Conservation (phyloP, 2,113 vertebrate species). For the Albula glossodonta region DNA sequence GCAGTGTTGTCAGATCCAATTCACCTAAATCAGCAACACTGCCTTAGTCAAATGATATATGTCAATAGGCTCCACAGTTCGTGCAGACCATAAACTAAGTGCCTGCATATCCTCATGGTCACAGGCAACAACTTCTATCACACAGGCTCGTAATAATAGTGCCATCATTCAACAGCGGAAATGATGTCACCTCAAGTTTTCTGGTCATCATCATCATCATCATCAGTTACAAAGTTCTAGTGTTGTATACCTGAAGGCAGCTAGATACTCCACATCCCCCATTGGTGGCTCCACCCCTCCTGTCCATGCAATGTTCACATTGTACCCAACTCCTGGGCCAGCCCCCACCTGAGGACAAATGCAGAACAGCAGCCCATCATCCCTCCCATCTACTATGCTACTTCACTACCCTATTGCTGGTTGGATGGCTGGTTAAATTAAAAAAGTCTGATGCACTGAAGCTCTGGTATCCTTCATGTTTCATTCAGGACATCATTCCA, state of each 20-base stretch:
- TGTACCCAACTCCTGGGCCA: slow-evolving; percentile 79
- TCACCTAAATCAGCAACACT: background rate
- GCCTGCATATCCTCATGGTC: background rate
- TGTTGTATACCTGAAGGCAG: slow-evolving; percentile 76
- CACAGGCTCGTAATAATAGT: background rate
- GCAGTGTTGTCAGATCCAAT: background rate
- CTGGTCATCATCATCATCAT: background rate
- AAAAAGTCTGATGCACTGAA: too few relatives aligned
- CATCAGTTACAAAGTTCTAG: background rate
- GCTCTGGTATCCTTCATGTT: too few relatives aligned
- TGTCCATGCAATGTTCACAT: slow-evolving; percentile 86
- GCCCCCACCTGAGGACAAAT: slow-evolving; percentile 72
- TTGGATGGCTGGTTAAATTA: too few relatives aligned
- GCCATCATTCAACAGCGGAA: background rate
- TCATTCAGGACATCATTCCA: background rate
- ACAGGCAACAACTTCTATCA: background rate
- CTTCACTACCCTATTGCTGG: too few relatives aligned
- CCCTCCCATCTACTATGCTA: too few relatives aligned
- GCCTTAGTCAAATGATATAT: background rate
- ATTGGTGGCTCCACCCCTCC: slow-evolving; percentile 83
- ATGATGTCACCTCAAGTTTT: background rate
- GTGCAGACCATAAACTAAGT: background rate
- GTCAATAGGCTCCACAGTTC: background rate
- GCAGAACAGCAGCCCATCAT: background rate
- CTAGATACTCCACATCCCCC: slow-evolving; percentile 83